Evolutionary conservation across 1,140 invertebrate genomes (phyloP), one percentile per base, ranked within the genome.

Genomic region (Drosophila ercepeae): DNA sequence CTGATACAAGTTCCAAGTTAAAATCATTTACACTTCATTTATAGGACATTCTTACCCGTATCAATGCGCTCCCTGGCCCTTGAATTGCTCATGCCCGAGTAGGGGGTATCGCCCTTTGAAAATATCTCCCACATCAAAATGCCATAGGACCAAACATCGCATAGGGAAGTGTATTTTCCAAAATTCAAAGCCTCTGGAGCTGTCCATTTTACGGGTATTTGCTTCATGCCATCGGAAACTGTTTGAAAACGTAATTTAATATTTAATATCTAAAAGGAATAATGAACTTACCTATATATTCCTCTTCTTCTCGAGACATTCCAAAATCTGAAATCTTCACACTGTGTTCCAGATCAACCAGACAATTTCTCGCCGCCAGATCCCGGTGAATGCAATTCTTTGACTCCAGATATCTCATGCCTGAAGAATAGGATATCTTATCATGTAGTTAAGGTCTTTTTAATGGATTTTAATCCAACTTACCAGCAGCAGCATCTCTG

Each of bases 91-190:
- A 98, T 95, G n/a, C 98, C 98, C 34, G 95, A 95, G 89, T 99
- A 99, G 0, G 98, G 98, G 58, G 96, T 98, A 67, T 95, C 95
- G 7, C 98, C 98, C 91, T 95, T 95, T 0, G 97, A 97, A 92
- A 99, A 99, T 86, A 99, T 97, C 92, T 99, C 98, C 98, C 98
- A 99, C 93, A 97, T 96, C 34, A 99, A 92, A 63, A 99, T 96
- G 14, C 98, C 98, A 92, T 97, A 99, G 88, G 97, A 98, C 98
- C 98, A 99, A n/a, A 99, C 97, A 92, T 99, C 98, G 92, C 97
- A 99, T 2, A 99, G 92, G 0, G 97, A 97, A n/a, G 98, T 99
- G 91, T 99, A 99, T 88, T 93, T 93, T 96, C 97, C 98, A 92
- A 97, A 99, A 92, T 99, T 98, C 11, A 99, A 92, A 18, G 98